Base-by-base conservation (phyloP, 2,113 vertebrate genomes). In the Cryptomyrus ogoouensis region DNA sequence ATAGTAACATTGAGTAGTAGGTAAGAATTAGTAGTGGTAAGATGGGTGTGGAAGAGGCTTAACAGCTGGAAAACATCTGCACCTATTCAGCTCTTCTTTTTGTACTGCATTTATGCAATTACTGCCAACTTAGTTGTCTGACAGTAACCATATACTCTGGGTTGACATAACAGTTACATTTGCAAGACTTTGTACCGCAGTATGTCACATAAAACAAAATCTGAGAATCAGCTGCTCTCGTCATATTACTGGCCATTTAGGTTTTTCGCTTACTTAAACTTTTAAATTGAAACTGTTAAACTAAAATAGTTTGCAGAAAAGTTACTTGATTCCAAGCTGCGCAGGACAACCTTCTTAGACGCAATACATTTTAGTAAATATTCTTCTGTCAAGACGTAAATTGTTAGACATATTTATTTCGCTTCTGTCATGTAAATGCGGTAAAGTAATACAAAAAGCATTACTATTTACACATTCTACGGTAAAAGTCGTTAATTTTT, bases 61-160 rank as follows among this genome's bases (percentile, higher is more conserved):
- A 91, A 93, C 94, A 94, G 94, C 94, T 95, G 95, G 93, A 91
- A 92, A 93, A 95, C 94, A 95, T 95, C 92, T 95, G 94, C 92
- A 50, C 35, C 70, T 74, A 87, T 49, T 27, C 53, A 47, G 35
- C 88, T 58, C 49, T 62, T 93, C 91, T 92, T 92, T 92, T 49
- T n/a, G 83, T 86, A 74, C 53, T 35, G 39, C 50, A 50, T 70
- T 87, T 74, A 87, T 39, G 56, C 42, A 62, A 49, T 83, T 83
- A 31, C 13, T 13, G 77, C 35, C 35, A 39, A 56, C 50, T n/a
- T 85, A 42, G 42, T 27, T 56, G 13, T 62, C 21, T 44, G 58
- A 52, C 53, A 62, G 74, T 74, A 58, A 84, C 74, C 35, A 31
- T 89, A 39, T 62, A 44, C 21, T 31, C 39, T 31, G 49, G 42